Conservation (phyloP, 2,113 vertebrate species). For the Calyptomena viridis region DNA sequence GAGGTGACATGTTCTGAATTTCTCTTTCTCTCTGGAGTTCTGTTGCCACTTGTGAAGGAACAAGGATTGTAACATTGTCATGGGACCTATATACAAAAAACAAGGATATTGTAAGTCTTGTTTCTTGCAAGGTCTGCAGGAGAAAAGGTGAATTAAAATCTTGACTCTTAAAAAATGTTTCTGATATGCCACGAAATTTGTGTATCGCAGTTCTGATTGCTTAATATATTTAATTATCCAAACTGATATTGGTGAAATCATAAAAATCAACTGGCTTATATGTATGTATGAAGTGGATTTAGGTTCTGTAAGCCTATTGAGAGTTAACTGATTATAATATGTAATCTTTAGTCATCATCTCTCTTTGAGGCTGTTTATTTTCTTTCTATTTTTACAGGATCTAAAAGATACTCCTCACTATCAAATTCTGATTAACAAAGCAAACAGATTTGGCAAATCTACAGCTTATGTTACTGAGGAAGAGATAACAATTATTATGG, state of each 20-base stretch:
- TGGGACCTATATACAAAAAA: not conserved
- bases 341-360: not conserved
- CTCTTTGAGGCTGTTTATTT: not conserved
- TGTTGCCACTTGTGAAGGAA: not conserved
- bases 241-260: not conserved
- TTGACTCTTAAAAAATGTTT: not conserved
- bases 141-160: not conserved
- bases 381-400: conserved; percentile 38
- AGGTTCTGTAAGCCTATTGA: not conserved
- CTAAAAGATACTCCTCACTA: conserved; percentile 43
- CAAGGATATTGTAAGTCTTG: not conserved
- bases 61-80: not conserved
- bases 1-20: not conserved
- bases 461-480: conserved; percentile 38
- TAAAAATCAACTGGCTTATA: not conserved
- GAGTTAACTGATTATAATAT: not conserved
- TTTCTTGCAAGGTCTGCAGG: not conserved
- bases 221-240: not conserved
- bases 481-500: conserved; percentile 16
- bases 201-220: not conserved
- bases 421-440: conserved; percentile 44
- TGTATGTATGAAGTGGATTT: not conserved
- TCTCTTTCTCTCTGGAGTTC: not conserved
- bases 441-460: conserved; percentile 16
- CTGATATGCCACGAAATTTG: not conserved